A percentile compares a stretch with the other conserved stretches of the same genome.
These are phyloP conservation scores for Diplosoma virens DNA, from an alignment of 23 tunicate genomes.

Conservation along the genomic window DNA sequence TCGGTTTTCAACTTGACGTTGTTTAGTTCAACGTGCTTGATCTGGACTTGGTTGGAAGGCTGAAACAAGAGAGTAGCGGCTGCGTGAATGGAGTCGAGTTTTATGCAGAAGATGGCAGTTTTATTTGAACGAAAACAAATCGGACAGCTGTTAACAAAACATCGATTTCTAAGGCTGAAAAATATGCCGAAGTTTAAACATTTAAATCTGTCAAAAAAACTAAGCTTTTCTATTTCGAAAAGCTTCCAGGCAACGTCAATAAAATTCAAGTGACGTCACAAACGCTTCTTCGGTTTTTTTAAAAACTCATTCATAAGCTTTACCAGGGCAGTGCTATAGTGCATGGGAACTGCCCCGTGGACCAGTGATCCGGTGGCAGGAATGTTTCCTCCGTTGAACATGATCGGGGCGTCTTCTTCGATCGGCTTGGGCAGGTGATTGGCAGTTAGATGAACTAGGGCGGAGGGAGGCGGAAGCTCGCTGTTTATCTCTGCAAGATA, in stretches of 20 bases:
- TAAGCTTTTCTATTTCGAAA: too few relatives aligned
- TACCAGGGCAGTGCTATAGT: slow-evolving; percentile 1
- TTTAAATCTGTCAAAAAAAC: too few relatives aligned
- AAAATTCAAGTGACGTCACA: too few relatives aligned
- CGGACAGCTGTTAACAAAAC: too few relatives aligned
- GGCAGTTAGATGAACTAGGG: slow-evolving; percentile 7
- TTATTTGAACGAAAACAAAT: too few relatives aligned
- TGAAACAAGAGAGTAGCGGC: not conserved
- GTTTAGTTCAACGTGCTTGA: not conserved
- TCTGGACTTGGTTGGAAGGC: not conserved
- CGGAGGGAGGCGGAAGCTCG: slow-evolving; percentile 5
- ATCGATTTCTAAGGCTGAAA: too few relatives aligned
- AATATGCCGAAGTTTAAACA: too few relatives aligned
- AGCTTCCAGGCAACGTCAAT: too few relatives aligned
- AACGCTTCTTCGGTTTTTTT: too few relatives aligned
- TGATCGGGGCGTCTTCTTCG: not conserved
- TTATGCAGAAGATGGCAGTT: too few relatives aligned
- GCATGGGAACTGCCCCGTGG: slow-evolving; percentile 10
- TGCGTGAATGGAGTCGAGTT: not conserved
- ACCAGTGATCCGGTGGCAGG: slow-evolving; percentile 16
- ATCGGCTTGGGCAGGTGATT: not conserved
- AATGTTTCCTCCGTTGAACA: not conserved
- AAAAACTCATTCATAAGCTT: too few relatives aligned
- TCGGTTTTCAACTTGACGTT: slow-evolving; percentile 26
- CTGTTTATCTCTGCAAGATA: not conserved